phyloP scores from a whole-genome alignment of 2,113 vertebrate genomes.

The Grammomys dolichurus region DNA sequence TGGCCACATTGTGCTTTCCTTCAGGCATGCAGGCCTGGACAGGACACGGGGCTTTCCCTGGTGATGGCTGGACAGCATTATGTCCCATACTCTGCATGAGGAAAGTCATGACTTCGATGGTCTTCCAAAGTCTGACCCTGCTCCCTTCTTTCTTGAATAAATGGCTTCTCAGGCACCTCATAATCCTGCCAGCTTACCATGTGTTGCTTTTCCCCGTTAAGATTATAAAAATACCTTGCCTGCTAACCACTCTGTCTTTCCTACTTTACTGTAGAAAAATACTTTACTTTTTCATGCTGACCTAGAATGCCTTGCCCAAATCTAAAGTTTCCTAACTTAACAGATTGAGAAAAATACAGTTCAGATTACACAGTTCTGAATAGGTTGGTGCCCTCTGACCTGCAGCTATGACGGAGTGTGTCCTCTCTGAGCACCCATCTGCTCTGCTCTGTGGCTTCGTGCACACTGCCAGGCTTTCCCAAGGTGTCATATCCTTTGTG shows the following conservation, averaged over 20 bases:
- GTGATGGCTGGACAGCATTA: neutral
- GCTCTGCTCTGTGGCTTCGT: neutral
- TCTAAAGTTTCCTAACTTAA: conserved; percentile 9
- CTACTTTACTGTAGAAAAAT: neutral
- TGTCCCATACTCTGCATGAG: too few species aligned
- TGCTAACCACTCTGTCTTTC: neutral
- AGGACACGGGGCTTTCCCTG: neutral
- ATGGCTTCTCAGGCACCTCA: conserved; percentile 7
- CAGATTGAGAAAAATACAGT: neutral
- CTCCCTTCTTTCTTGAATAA: neutral
- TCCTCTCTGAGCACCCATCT: neutral
- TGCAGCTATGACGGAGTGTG: neutral
- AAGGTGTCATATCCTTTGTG: neutral
- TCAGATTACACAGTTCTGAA: neutral
- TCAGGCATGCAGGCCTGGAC: rapidly evolving
- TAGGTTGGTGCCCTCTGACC: neutral
- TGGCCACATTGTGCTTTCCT: neutral
- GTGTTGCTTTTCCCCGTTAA: neutral
- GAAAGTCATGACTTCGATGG: neutral
- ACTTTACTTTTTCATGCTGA: neutral
- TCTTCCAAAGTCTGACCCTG: neutral
- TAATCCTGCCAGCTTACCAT: neutral
- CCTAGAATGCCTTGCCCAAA: neutral
- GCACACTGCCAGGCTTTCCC: neutral
- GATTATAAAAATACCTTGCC: conserved; percentile 34